These are phyloP conservation scores for Trachemys scripta DNA, from an alignment of 2,113 vertebrate species.

Conservation along the genomic window DNA sequence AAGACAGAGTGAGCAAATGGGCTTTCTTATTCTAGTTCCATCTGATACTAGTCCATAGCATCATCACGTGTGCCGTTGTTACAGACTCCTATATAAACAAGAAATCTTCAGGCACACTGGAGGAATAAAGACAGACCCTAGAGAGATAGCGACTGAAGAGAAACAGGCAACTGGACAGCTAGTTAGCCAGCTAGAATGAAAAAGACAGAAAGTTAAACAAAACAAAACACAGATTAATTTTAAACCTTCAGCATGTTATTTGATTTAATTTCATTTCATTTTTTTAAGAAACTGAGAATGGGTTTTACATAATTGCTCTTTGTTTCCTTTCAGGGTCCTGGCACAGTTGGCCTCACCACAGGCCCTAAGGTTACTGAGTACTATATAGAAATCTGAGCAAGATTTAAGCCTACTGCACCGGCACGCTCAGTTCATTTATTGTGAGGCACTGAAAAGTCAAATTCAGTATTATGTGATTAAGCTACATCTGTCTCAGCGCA, in stretches of 20 bases:
- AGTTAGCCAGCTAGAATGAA: background rate
- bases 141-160: background rate
- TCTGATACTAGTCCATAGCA: conserved; percentile 46
- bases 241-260: background rate
- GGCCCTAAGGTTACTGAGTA: conserved; percentile 32
- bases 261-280: background rate
- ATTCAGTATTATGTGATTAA: conserved; percentile 84
- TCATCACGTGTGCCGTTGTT: conserved; percentile 29
- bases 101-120: conserved; percentile 36
- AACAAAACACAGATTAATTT: background rate
- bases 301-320: conserved; percentile 49
- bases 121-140: conserved; percentile 64
- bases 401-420: conserved; percentile 73
- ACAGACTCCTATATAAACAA: conserved; percentile 42
- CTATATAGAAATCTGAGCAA: conserved; percentile 71
- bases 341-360: conserved; percentile 47
- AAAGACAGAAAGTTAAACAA: background rate
- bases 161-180: background rate
- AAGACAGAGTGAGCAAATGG: conserved; percentile 59
- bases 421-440: conserved; percentile 78
- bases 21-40: conserved; percentile 43
- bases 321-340: conserved; percentile 25
- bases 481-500: conserved; percentile 81
- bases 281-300: background rate
- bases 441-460: conserved; percentile 80